Evolutionary conservation across 2,797 vertebrate genomes (phyloP), one percentile per base, ranked within the genome.

Genomic region (Hozukius guyotensis): DNA sequence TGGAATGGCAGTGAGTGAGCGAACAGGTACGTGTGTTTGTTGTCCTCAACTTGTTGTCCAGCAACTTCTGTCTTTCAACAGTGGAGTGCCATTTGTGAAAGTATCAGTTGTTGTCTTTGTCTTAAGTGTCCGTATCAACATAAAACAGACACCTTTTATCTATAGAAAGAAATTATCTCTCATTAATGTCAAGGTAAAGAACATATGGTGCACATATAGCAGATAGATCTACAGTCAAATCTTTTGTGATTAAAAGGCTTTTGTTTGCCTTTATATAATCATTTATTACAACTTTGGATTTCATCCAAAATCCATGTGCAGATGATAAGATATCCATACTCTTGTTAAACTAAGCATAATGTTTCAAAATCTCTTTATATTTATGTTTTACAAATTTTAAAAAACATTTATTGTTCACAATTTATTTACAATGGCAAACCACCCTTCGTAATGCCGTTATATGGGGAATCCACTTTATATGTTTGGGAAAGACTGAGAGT

Each of bases 1-100:
- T 89, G 96, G 96, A 59, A 96, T 96, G 96, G 94, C 94, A 32
- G 92, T 97, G 87, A 96, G 90, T 80, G 97, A 98, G 82, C 96
- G 89, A 86, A 91, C 95, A 96, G 98, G 98, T 99, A 97, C 78
- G 92, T 90, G 71, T 64, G 78, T 86, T 75, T 80, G 64, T 73
- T 80, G 60, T 66, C 4, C 29, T 72, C 25, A 27, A 31, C 22
- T 10, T 62, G 62, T 70, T 29, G 16, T 34, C 59, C 24, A 27
- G 3, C 4, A n/a, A 16, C 20, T 14, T 38, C 2, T 32, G 34
- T 62, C 53, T 81, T 63, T 77, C 29, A 62, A 57, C n/a, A 66
- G 53, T 5, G 4, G 5, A 32, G n/a, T 46, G 7, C 1, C 31
- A 8, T 31, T 71, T 60, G 10, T 1, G 25, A 12, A 72, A 31